Evolutionary conservation across 2,113 vertebrate genomes (phyloP).

Genomic region (Ictalurus punctatus): DNA sequence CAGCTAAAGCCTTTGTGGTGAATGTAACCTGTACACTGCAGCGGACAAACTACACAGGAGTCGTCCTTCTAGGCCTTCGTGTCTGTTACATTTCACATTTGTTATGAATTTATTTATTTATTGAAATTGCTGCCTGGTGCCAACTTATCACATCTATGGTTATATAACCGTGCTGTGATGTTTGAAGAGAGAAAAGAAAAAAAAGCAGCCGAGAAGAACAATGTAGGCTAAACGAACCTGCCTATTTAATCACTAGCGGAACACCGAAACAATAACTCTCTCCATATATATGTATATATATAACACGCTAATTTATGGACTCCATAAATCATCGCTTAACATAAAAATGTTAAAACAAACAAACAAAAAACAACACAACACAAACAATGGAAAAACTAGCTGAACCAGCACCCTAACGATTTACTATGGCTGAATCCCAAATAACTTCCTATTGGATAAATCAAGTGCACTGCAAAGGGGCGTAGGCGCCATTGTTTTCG

Average conservation of each 20-base stretch:
- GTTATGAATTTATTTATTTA: neutral
- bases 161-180: neutral
- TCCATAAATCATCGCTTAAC: neutral
- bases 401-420: neutral
- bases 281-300: too few species aligned
- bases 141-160: neutral
- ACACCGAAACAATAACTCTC: neutral
- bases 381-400: neutral
- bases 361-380: neutral
- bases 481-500: neutral
- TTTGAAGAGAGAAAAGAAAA: neutral
- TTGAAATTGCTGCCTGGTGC: neutral
- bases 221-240: neutral
- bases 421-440: slow-evolving; percentile 5
- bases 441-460: neutral
- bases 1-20: neutral
- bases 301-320: neutral
- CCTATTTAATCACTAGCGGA: neutral
- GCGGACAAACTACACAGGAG: too few species aligned
- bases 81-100: neutral
- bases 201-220: neutral
- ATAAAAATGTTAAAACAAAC: too few species aligned
- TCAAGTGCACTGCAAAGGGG: neutral
- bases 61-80: too few species aligned
- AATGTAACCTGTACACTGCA: neutral